These are phyloP conservation scores for Ectemnius cavifrons DNA, from an alignment of 2,888 invertebrate species.

Conservation along the genomic window DNA sequence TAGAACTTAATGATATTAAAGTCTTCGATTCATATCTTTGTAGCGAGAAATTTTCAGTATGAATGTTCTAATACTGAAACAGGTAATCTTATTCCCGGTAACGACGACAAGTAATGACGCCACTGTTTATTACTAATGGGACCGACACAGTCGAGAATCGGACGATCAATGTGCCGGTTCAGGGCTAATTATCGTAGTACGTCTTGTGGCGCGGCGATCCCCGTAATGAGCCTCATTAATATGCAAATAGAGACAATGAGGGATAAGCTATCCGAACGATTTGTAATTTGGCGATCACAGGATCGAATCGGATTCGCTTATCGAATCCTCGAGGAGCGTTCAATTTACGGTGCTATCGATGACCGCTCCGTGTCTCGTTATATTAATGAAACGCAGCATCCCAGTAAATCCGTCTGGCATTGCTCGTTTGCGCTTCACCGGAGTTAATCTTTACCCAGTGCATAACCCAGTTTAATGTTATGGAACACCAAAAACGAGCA, in stretches of 20 bases:
- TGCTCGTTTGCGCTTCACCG: not conserved
- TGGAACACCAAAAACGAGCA: not conserved
- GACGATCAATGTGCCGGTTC: too few relatives aligned
- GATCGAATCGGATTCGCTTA: slow-evolving; percentile 7
- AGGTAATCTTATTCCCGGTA: not conserved
- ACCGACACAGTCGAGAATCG: too few relatives aligned
- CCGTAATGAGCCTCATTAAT: too few relatives aligned
- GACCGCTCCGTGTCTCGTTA: not conserved
- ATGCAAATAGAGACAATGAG: too few relatives aligned
- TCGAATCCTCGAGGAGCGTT: slow-evolving; percentile 1
- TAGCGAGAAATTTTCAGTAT: too few relatives aligned
- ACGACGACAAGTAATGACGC: too few relatives aligned
- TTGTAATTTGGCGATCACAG: slow-evolving; percentile 3
- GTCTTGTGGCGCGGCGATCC: too few relatives aligned
- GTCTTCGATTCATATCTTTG: slow-evolving; percentile 3
- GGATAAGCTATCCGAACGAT: not conserved
- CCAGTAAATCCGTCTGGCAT: slow-evolving; percentile 4
- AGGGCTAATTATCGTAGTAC: too few relatives aligned
- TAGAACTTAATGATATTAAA: slow-evolving; percentile 10
- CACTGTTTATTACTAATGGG: too few relatives aligned
- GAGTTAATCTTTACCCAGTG: not conserved
- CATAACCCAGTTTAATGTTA: not conserved
- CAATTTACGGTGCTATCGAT: not conserved
- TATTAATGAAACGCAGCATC: not conserved
- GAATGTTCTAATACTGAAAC: slow-evolving; percentile 14